Evolutionary conservation across 2,113 vertebrate genomes (phyloP), one percentile per base, ranked within the genome.

Genomic region (Eonycteris spelaea): DNA sequence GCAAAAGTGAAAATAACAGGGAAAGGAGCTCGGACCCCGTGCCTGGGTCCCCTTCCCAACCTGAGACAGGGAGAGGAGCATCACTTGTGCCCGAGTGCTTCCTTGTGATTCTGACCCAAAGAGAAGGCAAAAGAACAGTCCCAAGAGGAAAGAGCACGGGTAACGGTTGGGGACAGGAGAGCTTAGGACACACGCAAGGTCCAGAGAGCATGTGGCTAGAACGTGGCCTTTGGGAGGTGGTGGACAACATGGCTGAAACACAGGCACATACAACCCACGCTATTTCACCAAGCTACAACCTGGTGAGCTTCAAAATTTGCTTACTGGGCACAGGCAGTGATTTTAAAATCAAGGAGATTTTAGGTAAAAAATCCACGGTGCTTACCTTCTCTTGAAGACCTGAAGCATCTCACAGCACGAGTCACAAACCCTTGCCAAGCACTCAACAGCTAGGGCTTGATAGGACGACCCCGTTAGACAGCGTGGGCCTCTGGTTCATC

Each of bases 191-290:
- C n/a, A 19, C 48, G 3, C 0, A 40, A 38, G 45, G 35, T 35
- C 15, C 74, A 53, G 74, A 30, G 45, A 71, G 35, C 57, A 26
- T 1, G 5, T 6, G n/a, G 43, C 3, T 3, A 53, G 59, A 30
- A 16, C 0, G 1, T 22, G 48, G 38, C 18, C 48, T 16, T 8
- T 8, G 48, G 75, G 48, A 26, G 35, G 28, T 7, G 28, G 26
- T 12, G 9, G 45, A 13, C 0, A 3, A 15, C 3, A 8, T 0
- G 11, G 15, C 55, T 11, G 45, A 40, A 16, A 33, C 1, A 0
- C 5, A 12, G 59, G 45, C 70, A n/a, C n/a, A n/a, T 28, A 33
- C 13, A 5, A 5, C 19, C 74, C 48, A 6, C 1, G 48, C 88
- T 24, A 3, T 28, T 28, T 2, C 8, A 12, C 61, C 61, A 33